Base-by-base conservation (phyloP, 2,113 vertebrate genomes). In the Bothrops jararaca region DNA sequence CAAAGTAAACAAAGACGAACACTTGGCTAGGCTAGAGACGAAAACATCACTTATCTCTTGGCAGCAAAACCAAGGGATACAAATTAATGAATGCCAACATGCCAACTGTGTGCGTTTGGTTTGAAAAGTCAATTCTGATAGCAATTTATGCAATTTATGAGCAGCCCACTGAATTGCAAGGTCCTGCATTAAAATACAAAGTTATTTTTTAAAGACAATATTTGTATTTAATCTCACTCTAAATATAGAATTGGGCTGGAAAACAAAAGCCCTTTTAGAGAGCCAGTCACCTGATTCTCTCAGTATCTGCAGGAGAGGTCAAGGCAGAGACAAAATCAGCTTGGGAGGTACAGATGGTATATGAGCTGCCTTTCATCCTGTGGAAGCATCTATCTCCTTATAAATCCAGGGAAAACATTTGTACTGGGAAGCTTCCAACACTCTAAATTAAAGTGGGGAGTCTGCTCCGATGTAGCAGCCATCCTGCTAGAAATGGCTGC, bases 41-140 rank as follows among this genome's bases (percentile, higher is more conserved):
- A 87, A 92, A 60, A 52, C 85, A 87, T 52, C 85, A 87, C 85
- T 92, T 92, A 60, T 64, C 56, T 92, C 56, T 92, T 87, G 85
- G 57, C 57, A 52, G 42, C 34, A 48, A 52, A 87, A 48, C 50
- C 45, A 92, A 92, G 45, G 45, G 91, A 87, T 39, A 60, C 48
- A 92, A 64, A 22, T 3, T 64, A 87, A 88, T 23, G 29, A 34
- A 52, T 13, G 15, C 29, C 86, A 92, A 88, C 24, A 34, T 60
- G 57, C 20, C n/a, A n/a, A 13, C 45, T 58, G 42, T 60, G 20
- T 87, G 34, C 3, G 29, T 45, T 58, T 86, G 9, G 24, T 18
- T 20, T 20, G 85, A 54, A 50, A 60, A 39, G 45, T 39, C 15
- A 64, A 45, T 18, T 56, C 9, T 34, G 23, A 52, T 50, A 58